Percentiles rank a stretch among this genome's conserved stretches.
These are phyloP conservation scores for Montipora efflorescens DNA, from an alignment of 64 coral and sea anemone species.

Conservation along the genomic window DNA sequence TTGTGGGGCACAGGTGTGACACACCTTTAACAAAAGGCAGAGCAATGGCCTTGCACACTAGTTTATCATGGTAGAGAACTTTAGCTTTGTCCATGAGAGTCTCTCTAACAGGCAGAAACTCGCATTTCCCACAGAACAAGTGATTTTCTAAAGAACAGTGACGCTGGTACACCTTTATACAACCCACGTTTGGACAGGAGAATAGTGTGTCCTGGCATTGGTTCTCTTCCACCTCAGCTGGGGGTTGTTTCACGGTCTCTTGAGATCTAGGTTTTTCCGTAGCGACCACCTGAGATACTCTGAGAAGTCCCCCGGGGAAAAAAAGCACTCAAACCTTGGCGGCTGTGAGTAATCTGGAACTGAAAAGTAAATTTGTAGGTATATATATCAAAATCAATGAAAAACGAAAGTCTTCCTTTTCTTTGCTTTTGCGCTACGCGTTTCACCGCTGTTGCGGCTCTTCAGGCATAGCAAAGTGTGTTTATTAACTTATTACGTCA, in stretches of 20 bases:
- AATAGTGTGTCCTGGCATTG: constrained; percentile 9
- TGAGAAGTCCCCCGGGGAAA: constrained; percentile 30
- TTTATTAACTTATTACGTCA: too few species aligned
- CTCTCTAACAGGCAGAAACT: constrained; percentile 30
- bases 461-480: too few species aligned
- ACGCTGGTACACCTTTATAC: constrained; percentile 34
- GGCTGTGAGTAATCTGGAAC: constrained; percentile 38
- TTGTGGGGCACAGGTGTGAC: too few species aligned
- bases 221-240: constrained; percentile 6
- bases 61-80: background rate
- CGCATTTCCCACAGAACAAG: constrained; percentile 31
- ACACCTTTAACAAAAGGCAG: too few species aligned
- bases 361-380: background rate
- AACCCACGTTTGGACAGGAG: constrained; percentile 34
- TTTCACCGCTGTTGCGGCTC: too few species aligned
- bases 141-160: constrained; percentile 56
- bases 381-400: too few species aligned
- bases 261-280: background rate
- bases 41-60: too few species aligned
- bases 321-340: constrained; percentile 15
- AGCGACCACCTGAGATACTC: background rate
- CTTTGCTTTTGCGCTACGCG: too few species aligned
- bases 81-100: background rate
- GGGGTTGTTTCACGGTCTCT: background rate
- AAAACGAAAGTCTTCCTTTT: too few species aligned